phyloP scores from a whole-genome alignment of 2,113 vertebrate species.

The Corynorhinus townsendii region DNA sequence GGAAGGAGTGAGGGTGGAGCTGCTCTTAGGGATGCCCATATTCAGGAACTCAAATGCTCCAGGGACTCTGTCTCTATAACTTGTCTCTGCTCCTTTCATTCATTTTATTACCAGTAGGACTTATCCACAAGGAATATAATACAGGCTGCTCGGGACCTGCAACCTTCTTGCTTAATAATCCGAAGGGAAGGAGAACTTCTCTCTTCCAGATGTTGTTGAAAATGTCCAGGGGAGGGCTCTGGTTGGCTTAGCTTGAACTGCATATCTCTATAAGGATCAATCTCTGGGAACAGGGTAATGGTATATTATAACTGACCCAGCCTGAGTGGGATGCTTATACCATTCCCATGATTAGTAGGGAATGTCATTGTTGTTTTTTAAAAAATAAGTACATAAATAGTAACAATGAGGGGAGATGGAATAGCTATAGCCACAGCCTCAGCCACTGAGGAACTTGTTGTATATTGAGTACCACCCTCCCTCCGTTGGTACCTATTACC shows the following conservation, averaged over 20 bases:
- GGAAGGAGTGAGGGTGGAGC: not conserved
- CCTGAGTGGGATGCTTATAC: not conserved
- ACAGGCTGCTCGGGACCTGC: not conserved
- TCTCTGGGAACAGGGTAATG: not conserved
- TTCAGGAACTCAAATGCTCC: not conserved
- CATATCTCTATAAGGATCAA: too few relatives aligned
- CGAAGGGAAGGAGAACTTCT: not conserved
- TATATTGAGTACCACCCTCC: not conserved
- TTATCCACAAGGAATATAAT: not conserved
- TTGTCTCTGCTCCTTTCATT: not conserved
- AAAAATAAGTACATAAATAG: not conserved
- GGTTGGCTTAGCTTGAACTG: not conserved
- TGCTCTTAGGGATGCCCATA: not conserved
- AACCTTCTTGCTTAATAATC: not conserved
- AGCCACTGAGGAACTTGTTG: not conserved
- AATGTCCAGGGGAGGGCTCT: not conserved
- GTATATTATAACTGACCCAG: not conserved
- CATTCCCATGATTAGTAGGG: not conserved
- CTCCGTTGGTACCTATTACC: not conserved
- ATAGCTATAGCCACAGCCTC: not conserved
- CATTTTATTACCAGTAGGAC: not conserved
- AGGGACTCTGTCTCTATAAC: not conserved
- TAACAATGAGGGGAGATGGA: not conserved
- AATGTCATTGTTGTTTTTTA: not conserved
- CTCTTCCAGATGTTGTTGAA: not conserved